phyloP scores from a whole-genome alignment of 2,888 invertebrate species.

The Chaitophorus viminalis region DNA sequence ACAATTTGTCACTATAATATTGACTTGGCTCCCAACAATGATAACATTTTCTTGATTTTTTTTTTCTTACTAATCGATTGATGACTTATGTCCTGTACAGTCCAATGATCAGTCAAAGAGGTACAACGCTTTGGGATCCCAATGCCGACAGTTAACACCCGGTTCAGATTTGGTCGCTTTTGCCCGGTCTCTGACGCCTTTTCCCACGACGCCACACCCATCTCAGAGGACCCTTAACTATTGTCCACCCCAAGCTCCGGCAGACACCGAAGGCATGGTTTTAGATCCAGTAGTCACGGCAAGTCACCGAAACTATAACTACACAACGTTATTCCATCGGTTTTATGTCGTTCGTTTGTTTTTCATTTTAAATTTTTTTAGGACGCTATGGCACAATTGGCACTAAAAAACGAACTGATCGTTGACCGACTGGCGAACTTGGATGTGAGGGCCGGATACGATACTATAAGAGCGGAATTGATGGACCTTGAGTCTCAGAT shows the following conservation, averaged over 20 bases:
- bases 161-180: conserved; percentile 81
- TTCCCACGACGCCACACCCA: conserved; percentile 68
- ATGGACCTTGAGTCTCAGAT: conserved; percentile 87
- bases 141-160: conserved; percentile 81
- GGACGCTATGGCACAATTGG: conserved; percentile 71
- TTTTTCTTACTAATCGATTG: no score
- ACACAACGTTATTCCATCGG: not conserved
- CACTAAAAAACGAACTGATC: conserved; percentile 84
- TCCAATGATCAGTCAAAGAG: conserved; percentile 84
- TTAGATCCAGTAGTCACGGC: conserved; percentile 40
- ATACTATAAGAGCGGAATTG: conserved; percentile 84
- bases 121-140: conserved; percentile 82
- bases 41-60: no score
- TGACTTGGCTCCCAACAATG: no score
- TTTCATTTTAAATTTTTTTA: conserved; percentile 13
- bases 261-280: conserved; percentile 68
- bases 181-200: conserved; percentile 76
- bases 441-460: conserved; percentile 79
- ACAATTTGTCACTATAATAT: not conserved
- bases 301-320: not conserved
- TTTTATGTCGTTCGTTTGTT: not conserved
- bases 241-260: conserved; percentile 76
- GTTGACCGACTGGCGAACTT: conserved; percentile 79
- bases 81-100: conserved; percentile 68
- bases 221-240: conserved; percentile 70